Evolutionary conservation across 2,888 invertebrate species (phyloP).

Genomic region (Drosophila neotestacea): DNA sequence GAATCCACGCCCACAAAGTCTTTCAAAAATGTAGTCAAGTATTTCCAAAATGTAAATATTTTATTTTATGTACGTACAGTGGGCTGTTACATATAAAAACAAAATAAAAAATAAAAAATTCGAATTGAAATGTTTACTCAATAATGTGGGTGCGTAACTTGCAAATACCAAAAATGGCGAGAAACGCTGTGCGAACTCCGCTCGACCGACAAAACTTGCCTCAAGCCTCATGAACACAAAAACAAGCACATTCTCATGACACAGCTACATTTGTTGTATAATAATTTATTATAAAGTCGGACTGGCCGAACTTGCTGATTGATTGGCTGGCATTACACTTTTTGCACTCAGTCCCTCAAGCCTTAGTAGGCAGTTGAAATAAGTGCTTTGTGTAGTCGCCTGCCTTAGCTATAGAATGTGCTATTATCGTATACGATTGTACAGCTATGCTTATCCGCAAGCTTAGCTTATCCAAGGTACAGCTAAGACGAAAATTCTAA

Average conservation of each 20-base stretch:
- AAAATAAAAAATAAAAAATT: neutral
- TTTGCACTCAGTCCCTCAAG: conserved; percentile 42
- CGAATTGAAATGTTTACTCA: conserved; percentile 24
- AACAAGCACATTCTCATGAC: conserved; percentile 1
- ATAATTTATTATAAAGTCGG: conserved; percentile 49
- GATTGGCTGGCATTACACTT: conserved; percentile 51
- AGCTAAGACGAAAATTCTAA: too few species aligned
- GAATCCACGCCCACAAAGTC: conserved; percentile 59
- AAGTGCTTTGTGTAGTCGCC: too few species aligned
- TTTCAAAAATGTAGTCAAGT: conserved; percentile 34
- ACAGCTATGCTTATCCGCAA: too few species aligned
- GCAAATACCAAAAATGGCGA: conserved; percentile 72
- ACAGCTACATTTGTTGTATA: conserved; percentile 27
- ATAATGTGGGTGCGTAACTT: conserved; percentile 61
- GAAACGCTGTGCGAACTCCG: conserved; percentile 43
- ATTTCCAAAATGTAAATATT: conserved; percentile 28
- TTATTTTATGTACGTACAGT: conserved; percentile 30
- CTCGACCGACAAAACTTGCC: conserved; percentile 39
- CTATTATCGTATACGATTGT: too few species aligned
- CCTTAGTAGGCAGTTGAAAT: neutral
- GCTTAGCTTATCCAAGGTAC: too few species aligned
- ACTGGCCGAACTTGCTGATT: conserved; percentile 44
- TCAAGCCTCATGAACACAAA: neutral
- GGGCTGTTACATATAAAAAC: conserved; percentile 52
- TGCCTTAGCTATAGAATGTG: too few species aligned